Evolutionary conservation across 2,888 invertebrate species (phyloP).

Genomic region (Acanthococcus lagerstroemiae): DNA sequence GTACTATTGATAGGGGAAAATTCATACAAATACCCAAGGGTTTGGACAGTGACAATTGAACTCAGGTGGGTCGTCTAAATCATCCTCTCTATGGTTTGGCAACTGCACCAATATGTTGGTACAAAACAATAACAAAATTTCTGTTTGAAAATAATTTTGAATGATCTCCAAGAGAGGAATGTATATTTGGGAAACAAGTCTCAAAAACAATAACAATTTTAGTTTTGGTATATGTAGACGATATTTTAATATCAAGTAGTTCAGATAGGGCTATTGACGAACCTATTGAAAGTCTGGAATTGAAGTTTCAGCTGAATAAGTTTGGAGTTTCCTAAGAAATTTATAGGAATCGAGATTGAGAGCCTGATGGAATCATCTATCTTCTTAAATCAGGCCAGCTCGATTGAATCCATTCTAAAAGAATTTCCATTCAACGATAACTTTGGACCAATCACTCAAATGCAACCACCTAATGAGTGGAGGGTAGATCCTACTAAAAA

Average conservation of each 20-base stretch:
- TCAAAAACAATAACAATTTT: background rate
- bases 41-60: background rate
- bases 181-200: background rate
- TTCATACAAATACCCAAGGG: background rate
- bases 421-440: background rate
- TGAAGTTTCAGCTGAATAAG: background rate
- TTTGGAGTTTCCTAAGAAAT: background rate
- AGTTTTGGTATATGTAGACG: background rate
- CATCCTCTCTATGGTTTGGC: background rate
- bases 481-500: background rate
- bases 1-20: background rate
- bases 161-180: background rate
- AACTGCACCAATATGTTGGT: too few species aligned
- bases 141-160: too few species aligned
- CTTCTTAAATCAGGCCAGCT: background rate
- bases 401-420: background rate
- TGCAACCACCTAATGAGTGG: background rate
- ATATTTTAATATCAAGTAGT: background rate
- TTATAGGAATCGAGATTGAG: background rate
- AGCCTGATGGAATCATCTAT: background rate
- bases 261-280: background rate
- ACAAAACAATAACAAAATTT: too few species aligned
- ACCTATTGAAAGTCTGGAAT: background rate
- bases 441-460: background rate
- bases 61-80: background rate